Evolutionary conservation across 2,113 vertebrate genomes (phyloP).

Genomic region (Upupa epops): DNA sequence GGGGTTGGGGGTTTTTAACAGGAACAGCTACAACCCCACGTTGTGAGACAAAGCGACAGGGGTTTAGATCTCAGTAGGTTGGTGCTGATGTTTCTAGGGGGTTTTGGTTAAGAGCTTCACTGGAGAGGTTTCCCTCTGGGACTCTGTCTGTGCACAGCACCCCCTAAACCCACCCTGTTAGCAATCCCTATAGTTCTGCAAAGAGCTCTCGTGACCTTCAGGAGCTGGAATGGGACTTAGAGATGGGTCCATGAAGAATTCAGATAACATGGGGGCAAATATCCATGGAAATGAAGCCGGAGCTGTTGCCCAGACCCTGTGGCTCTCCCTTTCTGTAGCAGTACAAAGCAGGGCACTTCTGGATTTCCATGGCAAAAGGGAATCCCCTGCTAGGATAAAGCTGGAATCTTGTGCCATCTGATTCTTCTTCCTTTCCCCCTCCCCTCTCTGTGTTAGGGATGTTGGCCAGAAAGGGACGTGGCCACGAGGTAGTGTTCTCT

Average conservation of each 20-base stretch:
- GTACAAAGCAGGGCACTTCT: slow-evolving; percentile 43
- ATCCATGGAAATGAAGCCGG: background rate
- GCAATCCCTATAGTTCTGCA: background rate
- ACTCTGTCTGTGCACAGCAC: too few species aligned
- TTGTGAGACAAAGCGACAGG: background rate
- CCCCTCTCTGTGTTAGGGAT: background rate
- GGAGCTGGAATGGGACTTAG: background rate
- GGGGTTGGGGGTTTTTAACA: background rate
- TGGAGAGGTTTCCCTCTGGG: background rate
- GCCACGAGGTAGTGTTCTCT: background rate
- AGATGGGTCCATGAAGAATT: background rate
- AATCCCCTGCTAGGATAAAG: slow-evolving; percentile 52
- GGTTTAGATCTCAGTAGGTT: background rate
- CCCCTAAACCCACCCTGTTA: too few species aligned
- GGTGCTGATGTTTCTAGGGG: accelerated
- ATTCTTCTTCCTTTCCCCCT: background rate
- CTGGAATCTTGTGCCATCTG: background rate
- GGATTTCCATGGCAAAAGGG: slow-evolving; percentile 68
- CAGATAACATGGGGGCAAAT: background rate
- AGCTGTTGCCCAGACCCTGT: accelerated
- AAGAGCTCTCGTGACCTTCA: background rate
- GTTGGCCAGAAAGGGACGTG: slow-evolving; percentile 18
- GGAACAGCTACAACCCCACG: background rate
- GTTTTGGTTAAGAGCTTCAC: background rate
- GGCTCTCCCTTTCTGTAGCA: background rate